Conservation (phyloP, 2,888 invertebrate genomes). For the Strigamia maritima region DNA sequence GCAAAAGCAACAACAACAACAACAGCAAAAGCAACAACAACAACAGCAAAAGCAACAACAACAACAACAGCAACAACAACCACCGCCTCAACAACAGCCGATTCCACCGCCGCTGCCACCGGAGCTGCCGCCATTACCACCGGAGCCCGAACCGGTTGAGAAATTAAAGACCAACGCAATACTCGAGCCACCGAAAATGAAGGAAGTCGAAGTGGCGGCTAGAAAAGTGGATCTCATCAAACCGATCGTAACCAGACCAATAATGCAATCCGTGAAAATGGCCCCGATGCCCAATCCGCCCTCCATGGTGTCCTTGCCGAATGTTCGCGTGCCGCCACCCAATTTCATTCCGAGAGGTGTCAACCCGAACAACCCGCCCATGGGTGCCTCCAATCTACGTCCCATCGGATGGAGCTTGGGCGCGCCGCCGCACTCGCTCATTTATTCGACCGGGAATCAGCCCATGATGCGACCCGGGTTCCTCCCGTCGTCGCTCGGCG, state of each 20-base stretch:
- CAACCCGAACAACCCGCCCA: neutral
- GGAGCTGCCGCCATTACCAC: constrained; percentile 43
- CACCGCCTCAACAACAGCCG: constrained; percentile 60
- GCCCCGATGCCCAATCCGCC: constrained; percentile 13
- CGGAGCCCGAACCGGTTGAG: constrained; percentile 44
- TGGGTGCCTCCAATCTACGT: constrained; percentile 5
- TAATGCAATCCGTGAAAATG: constrained; percentile 40
- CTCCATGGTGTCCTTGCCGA: constrained; percentile 41
- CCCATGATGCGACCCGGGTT: constrained; percentile 43
- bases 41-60: constrained; percentile 53
- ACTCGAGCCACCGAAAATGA: constrained; percentile 17
- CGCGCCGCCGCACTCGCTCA: constrained; percentile 26
- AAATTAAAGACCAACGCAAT: constrained; percentile 35
- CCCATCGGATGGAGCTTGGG: constrained; percentile 43
- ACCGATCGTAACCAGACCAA: constrained; percentile 14
- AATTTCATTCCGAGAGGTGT: constrained; percentile 43
- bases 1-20: too few relatives aligned
- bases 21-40: too few relatives aligned
- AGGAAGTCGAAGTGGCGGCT: neutral
- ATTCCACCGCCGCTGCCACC: constrained; percentile 28
- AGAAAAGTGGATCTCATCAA: neutral
- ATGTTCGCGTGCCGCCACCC: constrained; percentile 46
- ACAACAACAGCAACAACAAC: constrained; percentile 88
- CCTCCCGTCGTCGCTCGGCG: constrained; percentile 41
- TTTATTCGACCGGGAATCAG: constrained; percentile 42